phyloP scores from a whole-genome alignment of 2,113 vertebrate genomes.

The Acanthisitta chloris region DNA sequence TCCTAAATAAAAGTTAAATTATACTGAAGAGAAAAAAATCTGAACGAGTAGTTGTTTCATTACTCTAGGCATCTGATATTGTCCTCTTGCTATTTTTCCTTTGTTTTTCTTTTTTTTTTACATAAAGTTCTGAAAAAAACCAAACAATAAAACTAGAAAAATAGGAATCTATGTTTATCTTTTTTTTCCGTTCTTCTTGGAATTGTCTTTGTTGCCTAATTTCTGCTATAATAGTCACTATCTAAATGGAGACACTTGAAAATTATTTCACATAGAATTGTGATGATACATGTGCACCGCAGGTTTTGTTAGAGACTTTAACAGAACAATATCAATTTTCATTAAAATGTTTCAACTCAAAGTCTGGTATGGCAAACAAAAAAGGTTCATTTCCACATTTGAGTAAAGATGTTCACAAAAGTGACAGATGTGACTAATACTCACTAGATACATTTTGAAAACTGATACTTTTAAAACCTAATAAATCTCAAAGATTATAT shows the following conservation, averaged over 20 bases:
- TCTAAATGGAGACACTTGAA: not conserved
- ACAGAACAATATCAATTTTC: not conserved
- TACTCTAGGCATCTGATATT: not conserved
- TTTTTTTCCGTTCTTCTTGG: not conserved
- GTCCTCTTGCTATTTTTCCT: not conserved
- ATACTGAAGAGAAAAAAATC: not conserved
- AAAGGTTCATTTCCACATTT: not conserved
- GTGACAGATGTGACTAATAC: not conserved
- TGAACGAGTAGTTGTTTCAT: not conserved
- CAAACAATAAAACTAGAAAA: fast-evolving
- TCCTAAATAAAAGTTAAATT: not conserved
- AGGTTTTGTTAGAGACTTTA: not conserved
- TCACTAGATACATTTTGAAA: not conserved
- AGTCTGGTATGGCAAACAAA: not conserved
- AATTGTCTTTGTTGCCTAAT: not conserved
- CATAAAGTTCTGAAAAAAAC: not conserved
- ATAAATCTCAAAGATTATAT: not conserved
- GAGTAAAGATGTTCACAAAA: not conserved
- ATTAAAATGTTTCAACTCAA: not conserved
- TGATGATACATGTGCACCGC: not conserved
- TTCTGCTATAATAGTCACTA: not conserved
- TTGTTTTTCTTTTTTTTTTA: not conserved
- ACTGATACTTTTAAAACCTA: not conserved
- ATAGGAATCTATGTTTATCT: not conserved
- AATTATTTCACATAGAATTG: not conserved